phyloP scores from a whole-genome alignment of 2,113 vertebrate species.

The Corydoras maculifer region DNA sequence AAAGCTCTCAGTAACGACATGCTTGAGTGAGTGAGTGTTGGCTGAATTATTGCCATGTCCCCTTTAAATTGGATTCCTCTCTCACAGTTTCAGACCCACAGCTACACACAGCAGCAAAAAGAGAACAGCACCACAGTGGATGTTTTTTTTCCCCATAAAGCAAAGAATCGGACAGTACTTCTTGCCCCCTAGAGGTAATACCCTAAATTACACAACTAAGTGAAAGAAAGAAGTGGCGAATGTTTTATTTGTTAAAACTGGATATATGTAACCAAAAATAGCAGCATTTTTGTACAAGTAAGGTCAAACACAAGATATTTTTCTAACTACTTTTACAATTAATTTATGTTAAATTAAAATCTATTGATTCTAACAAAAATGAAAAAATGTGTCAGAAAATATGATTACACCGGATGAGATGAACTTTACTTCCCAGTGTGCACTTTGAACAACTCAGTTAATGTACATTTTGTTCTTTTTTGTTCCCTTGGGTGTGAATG shows the following conservation, averaged over 20 bases:
- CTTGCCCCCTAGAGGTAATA: conserved; percentile 45
- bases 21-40: conserved; percentile 38
- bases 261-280: no score
- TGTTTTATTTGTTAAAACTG: background rate
- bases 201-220: conserved; percentile 12
- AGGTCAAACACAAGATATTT: no score
- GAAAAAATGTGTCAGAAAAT: no score
- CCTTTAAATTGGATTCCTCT: conserved; percentile 42
- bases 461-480: background rate
- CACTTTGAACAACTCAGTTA: background rate
- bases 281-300: no score
- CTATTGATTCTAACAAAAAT: no score
- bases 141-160: background rate
- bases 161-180: conserved; percentile 34
- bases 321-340: no score
- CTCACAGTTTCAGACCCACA: conserved; percentile 18
- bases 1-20: conserved; percentile 15
- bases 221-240: background rate
- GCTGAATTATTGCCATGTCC: conserved; percentile 43
- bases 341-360: no score
- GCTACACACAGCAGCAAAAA: conserved; percentile 4
- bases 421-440: background rate
- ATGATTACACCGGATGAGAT: no score
- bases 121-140: conserved; percentile 29
- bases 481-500: background rate